Conservation (phyloP, 2,797 vertebrate species). For the Sphaeramia orbicularis region DNA sequence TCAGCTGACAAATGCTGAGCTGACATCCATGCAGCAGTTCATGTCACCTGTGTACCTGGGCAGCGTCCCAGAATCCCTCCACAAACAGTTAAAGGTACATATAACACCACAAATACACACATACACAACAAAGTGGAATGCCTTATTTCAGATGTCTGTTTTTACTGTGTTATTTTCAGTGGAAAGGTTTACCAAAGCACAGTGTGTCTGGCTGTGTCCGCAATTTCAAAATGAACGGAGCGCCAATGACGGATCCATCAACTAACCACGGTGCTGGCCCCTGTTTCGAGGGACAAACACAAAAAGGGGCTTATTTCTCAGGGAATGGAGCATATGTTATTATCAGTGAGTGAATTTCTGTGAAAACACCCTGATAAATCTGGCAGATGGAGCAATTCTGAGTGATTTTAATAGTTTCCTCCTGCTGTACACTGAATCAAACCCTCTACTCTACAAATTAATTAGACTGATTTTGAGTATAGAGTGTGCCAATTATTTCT, state of each 20-base stretch:
- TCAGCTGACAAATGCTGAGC: conserved; percentile 75
- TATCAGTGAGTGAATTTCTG: conserved; percentile 84
- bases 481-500: conserved; percentile 11
- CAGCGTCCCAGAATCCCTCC: conserved; percentile 76
- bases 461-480: conserved; percentile 9
- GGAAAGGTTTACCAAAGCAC: conserved; percentile 87
- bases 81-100: conserved; percentile 79
- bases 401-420: not conserved
- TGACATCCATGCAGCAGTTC: conserved; percentile 78
- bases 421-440: not conserved
- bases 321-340: conserved; percentile 87
- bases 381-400: not conserved
- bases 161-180: conserved; percentile 54
- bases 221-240: conserved; percentile 89
- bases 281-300: conserved; percentile 86
- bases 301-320: conserved; percentile 91
- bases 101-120: not conserved
- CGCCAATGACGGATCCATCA: conserved; percentile 78
- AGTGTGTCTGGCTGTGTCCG: conserved; percentile 92
- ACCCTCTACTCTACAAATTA: conserved; percentile 1
- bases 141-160: not conserved
- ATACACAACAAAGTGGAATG: not conserved
- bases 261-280: conserved; percentile 85
- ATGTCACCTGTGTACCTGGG: conserved; percentile 86
- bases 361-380: not conserved